These are phyloP conservation scores for Centruroides sculpturatus DNA, from an alignment of 1,140 invertebrate genomes.

Conservation along the genomic window DNA sequence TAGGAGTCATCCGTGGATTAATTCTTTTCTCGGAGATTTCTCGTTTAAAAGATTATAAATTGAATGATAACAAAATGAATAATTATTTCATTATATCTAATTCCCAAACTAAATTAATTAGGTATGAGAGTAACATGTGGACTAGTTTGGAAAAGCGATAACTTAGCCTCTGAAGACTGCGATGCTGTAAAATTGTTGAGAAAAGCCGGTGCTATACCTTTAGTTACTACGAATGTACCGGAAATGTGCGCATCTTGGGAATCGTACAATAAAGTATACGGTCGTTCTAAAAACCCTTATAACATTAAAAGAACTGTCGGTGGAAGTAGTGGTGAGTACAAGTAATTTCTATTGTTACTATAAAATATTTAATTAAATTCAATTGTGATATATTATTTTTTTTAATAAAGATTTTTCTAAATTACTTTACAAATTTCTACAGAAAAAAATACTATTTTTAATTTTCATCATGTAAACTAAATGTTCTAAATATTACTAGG, in stretches of 20 bases:
- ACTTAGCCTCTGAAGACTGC: slow-evolving; percentile 42
- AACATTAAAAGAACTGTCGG: slow-evolving; percentile 67
- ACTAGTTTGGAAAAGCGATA: slow-evolving; percentile 13
- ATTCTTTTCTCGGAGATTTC: no score
- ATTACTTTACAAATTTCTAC: no score
- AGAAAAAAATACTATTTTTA: no score
- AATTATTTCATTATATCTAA: no score
- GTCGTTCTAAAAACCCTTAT: slow-evolving; percentile 75
- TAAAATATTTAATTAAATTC: not conserved
- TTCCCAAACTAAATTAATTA: no score
- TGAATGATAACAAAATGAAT: no score
- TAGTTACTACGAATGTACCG: slow-evolving; percentile 67
- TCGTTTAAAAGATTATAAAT: no score
- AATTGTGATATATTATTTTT: not conserved
- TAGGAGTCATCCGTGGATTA: no score
- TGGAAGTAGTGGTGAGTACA: slow-evolving; percentile 30
- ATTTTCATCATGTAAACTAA: no score
- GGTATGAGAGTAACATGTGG: no score
- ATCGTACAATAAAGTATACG: slow-evolving; percentile 71
- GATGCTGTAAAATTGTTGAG: slow-evolving; percentile 43
- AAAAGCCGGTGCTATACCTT: slow-evolving; percentile 55
- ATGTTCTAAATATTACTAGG: no score
- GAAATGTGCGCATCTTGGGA: slow-evolving; percentile 77
- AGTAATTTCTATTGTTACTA: not conserved
- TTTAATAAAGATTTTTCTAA: no score